phyloP scores from a whole-genome alignment of 2,888 invertebrate genomes.

The Pterobdella sp. region DNA sequence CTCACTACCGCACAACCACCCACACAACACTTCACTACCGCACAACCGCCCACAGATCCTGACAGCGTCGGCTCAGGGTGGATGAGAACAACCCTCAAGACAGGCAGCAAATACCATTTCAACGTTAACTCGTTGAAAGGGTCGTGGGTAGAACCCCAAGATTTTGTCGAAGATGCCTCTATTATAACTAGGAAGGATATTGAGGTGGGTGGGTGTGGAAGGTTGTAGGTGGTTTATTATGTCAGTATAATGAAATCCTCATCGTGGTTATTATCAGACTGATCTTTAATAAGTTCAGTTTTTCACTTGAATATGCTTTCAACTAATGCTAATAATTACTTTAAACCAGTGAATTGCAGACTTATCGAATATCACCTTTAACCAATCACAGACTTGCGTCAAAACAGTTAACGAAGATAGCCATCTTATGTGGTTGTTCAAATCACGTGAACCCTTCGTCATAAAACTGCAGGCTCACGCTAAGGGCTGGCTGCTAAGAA shows the following conservation, averaged over 20 bases:
- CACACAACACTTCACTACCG: background rate
- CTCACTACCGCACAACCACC: background rate
- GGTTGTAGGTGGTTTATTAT: background rate
- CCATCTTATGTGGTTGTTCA: conserved; percentile 46
- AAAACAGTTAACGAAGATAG: conserved; percentile 46
- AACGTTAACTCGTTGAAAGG: conserved; percentile 44
- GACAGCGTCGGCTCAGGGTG: conserved; percentile 48
- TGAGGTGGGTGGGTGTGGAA: conserved; percentile 35
- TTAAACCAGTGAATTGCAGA: too few relatives aligned
- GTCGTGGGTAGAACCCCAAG: conserved; percentile 44
- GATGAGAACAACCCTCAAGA: conserved; percentile 46
- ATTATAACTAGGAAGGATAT: conserved; percentile 48
- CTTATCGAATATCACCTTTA: background rate
- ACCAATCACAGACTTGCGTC: conserved; percentile 42
- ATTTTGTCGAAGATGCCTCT: conserved; percentile 45
- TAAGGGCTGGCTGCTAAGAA: conserved; percentile 59
- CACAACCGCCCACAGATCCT: conserved; percentile 25
- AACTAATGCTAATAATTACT: too few relatives aligned
- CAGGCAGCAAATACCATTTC: conserved; percentile 46
- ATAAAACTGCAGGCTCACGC: conserved; percentile 59
- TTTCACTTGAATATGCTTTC: too few relatives aligned
- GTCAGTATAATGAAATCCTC: too few relatives aligned
- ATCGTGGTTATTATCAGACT: too few relatives aligned
- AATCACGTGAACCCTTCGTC: conserved; percentile 51
- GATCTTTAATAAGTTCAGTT: too few relatives aligned